phyloP scores from a whole-genome alignment of 1,140 invertebrate species.

The Drosophila ananassae region DNA sequence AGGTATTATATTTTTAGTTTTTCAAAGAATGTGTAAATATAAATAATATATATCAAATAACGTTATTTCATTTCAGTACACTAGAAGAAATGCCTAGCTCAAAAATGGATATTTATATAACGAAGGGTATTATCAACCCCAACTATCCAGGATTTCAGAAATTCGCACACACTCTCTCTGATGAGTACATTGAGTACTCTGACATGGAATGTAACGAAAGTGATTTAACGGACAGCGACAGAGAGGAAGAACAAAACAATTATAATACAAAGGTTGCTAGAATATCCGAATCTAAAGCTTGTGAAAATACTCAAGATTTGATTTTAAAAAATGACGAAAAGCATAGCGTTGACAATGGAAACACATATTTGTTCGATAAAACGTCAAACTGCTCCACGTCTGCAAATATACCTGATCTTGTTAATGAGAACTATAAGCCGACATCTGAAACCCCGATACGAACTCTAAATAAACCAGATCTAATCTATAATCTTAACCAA shows the following conservation, averaged over 20 bases:
- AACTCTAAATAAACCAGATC: slow-evolving; percentile 23
- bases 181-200: slow-evolving; percentile 57
- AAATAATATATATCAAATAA: not conserved
- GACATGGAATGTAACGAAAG: slow-evolving; percentile 51
- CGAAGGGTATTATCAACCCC: slow-evolving; percentile 90
- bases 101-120: slow-evolving; percentile 56
- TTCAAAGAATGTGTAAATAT: too few species aligned
- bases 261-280: slow-evolving; percentile 5
- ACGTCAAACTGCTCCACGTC: not conserved
- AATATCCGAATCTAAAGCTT: not conserved
- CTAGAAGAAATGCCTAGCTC: slow-evolving; percentile 28
- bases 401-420: slow-evolving; percentile 34
- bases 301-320: slow-evolving; percentile 11
- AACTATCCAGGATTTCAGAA: slow-evolving; percentile 91
- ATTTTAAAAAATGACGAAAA: not conserved
- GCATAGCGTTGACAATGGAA: slow-evolving; percentile 22
- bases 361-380: slow-evolving; percentile 3
- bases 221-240: slow-evolving; percentile 46
- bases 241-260: slow-evolving; percentile 23
- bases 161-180: slow-evolving; percentile 83
- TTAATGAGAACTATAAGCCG: slow-evolving; percentile 27
- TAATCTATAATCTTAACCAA: slow-evolving; percentile 28
- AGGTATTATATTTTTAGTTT: too few species aligned
- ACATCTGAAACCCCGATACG: slow-evolving; percentile 7
- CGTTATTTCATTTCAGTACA: slow-evolving; percentile 1